Evolutionary conservation across 2,113 vertebrate genomes (phyloP).

Genomic region (Rutilus rutilus): DNA sequence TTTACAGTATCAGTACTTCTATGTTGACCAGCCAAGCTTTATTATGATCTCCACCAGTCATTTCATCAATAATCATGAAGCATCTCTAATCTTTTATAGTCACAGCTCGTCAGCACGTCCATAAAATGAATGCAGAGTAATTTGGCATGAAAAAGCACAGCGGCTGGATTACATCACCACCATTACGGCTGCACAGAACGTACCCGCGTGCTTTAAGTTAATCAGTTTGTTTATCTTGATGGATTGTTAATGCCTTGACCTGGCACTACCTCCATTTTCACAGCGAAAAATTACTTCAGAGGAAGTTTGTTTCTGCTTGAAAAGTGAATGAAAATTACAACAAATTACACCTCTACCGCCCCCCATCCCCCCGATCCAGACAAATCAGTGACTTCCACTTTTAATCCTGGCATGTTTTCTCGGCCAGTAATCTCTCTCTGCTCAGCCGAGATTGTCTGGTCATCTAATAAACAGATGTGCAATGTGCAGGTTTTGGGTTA

Average conservation of each 20-base stretch:
- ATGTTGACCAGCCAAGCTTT: neutral
- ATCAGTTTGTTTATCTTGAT: conserved; percentile 10
- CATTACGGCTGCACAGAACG: neutral
- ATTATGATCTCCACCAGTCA: neutral
- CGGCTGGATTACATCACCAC: conserved; percentile 9
- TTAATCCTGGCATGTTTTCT: neutral
- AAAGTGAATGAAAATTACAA: neutral
- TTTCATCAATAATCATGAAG: conserved; percentile 4
- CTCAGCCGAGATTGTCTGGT: neutral
- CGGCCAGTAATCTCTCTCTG: conserved; percentile 1
- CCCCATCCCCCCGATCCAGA: neutral
- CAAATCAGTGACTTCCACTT: conserved; percentile 15
- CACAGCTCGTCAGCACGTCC: neutral
- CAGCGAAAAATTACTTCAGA: neutral
- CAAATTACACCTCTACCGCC: neutral
- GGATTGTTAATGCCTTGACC: conserved; percentile 15
- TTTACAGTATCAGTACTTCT: neutral
- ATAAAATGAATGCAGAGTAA: conserved; percentile 4
- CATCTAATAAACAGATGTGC: conserved; percentile 30
- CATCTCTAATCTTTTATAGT: conserved; percentile 6
- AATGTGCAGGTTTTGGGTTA: conserved; percentile 14
- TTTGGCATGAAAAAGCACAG: conserved; percentile 16
- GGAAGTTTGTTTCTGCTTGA: neutral
- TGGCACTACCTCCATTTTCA: neutral
- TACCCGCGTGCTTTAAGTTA: conserved; percentile 11